phyloP scores from a whole-genome alignment of 2,113 vertebrate species.

The Podarcis cretensis region DNA sequence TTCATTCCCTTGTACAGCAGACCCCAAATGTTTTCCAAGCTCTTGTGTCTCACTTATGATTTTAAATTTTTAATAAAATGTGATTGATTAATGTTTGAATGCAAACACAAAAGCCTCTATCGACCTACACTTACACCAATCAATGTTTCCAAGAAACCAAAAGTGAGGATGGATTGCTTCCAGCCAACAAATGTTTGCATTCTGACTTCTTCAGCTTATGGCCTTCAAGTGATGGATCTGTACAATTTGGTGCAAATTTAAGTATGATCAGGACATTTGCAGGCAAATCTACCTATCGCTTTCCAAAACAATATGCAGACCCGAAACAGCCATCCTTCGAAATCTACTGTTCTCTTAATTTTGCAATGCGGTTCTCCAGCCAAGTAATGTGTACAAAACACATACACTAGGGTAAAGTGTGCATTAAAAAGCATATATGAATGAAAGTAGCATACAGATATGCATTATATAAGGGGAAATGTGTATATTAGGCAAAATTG shows the following conservation, averaged over 20 bases:
- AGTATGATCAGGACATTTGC: slow-evolving; percentile 14
- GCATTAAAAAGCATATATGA: too few relatives aligned
- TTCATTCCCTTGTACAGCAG: slow-evolving; percentile 48
- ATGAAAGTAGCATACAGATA: too few relatives aligned
- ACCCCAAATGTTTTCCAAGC: slow-evolving; percentile 45
- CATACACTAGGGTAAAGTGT: too few relatives aligned
- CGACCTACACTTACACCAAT: slow-evolving; percentile 68
- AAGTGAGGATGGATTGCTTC: slow-evolving; percentile 53
- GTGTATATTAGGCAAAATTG: too few relatives aligned
- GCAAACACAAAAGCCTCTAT: slow-evolving; percentile 64
- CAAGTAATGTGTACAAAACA: too few relatives aligned
- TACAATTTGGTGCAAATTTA: slow-evolving; percentile 35
- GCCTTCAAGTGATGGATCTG: slow-evolving; percentile 44
- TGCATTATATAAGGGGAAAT: too few relatives aligned
- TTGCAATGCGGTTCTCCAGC: too few relatives aligned
- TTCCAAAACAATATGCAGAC: too few relatives aligned
- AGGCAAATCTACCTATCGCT: too few relatives aligned
- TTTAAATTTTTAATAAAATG: slow-evolving; percentile 76
- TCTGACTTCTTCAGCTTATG: slow-evolving; percentile 51
- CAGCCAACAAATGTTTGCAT: slow-evolving; percentile 40
- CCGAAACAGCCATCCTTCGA: too few relatives aligned
- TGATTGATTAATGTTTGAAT: slow-evolving; percentile 78
- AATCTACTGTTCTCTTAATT: too few relatives aligned
- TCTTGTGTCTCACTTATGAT: neutral
- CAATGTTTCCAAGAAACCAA: slow-evolving; percentile 73